These are phyloP conservation scores for Mimas tiliae DNA, from an alignment of 2,888 invertebrate genomes.

Conservation along the genomic window DNA sequence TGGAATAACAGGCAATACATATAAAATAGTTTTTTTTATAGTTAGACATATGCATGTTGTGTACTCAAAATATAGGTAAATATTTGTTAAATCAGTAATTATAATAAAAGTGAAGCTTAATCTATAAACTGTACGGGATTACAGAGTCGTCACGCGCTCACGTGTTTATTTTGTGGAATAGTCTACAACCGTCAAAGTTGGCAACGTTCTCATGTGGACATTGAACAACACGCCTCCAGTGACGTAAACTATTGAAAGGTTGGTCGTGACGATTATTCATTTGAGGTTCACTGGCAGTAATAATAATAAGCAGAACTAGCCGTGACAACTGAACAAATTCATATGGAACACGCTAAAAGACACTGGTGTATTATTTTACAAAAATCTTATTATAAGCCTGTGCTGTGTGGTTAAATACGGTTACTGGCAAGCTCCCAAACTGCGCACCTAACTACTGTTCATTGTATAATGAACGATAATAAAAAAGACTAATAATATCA, in stretches of 20 bases:
- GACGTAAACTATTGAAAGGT: slow-evolving; percentile 50
- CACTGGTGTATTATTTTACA: slow-evolving; percentile 22
- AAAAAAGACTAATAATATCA: slow-evolving; percentile 19
- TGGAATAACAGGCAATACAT: too few species aligned
- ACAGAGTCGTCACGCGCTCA: slow-evolving; percentile 10
- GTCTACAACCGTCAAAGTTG: slow-evolving; percentile 42
- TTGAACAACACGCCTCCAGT: slow-evolving; percentile 63
- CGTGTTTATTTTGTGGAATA: slow-evolving; percentile 32
- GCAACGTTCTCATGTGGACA: slow-evolving; percentile 54
- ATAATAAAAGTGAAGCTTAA: background rate
- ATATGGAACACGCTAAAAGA: slow-evolving; percentile 33
- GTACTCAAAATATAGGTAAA: too few species aligned
- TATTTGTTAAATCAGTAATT: too few species aligned
- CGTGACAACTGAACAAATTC: slow-evolving; percentile 28
- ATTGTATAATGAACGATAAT: slow-evolving; percentile 20
- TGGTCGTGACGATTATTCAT: slow-evolving; percentile 23
- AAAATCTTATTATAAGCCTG: slow-evolving; percentile 35
- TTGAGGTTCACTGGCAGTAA: slow-evolving; percentile 37
- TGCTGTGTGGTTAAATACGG: slow-evolving; percentile 42
- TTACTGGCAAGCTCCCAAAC: slow-evolving; percentile 51
- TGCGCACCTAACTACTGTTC: slow-evolving; percentile 23
- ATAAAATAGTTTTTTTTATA: too few species aligned
- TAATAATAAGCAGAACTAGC: slow-evolving; percentile 3
- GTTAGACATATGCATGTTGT: too few species aligned
- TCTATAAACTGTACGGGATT: background rate